phyloP scores from a whole-genome alignment of 2,888 invertebrate genomes.

The Parnassius mnemosyne region DNA sequence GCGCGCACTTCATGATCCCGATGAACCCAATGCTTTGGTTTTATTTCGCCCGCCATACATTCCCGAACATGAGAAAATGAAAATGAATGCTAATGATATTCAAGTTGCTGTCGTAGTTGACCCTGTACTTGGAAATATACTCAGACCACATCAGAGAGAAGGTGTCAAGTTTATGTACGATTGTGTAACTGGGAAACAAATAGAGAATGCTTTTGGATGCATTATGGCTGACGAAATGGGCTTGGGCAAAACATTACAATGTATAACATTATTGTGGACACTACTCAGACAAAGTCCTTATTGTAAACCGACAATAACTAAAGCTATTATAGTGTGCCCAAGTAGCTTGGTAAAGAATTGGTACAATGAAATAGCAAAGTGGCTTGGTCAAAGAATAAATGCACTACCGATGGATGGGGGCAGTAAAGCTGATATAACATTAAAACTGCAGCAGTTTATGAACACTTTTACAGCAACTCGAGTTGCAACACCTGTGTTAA shows the following conservation, averaged over 20 bases:
- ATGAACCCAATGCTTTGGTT: slow-evolving; percentile 94
- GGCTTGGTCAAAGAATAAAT: slow-evolving; percentile 92
- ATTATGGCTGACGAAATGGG: slow-evolving; percentile 99
- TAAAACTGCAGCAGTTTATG: slow-evolving; percentile 90
- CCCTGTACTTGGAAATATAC: slow-evolving; percentile 92
- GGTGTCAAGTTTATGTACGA: slow-evolving; percentile 99
- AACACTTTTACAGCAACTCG: slow-evolving; percentile 88
- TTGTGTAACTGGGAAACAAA: slow-evolving; percentile 96
- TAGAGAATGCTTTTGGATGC: slow-evolving; percentile 93
- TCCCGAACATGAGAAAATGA: slow-evolving; percentile 92
- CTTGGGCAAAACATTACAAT: slow-evolving; percentile 98
- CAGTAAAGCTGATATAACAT: slow-evolving; percentile 91
- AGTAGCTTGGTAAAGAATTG: slow-evolving; percentile 99
- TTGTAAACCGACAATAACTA: slow-evolving; percentile 92
- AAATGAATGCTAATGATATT: slow-evolving; percentile 83
- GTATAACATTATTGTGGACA: slow-evolving; percentile 97
- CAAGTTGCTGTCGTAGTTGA: slow-evolving; percentile 98
- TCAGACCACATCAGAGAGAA: slow-evolving; percentile 98
- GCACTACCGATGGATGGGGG: slow-evolving; percentile 93
- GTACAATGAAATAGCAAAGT: slow-evolving; percentile 98
- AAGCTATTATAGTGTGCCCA: slow-evolving; percentile 97
- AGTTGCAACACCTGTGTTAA: slow-evolving; percentile 93
- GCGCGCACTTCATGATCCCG: slow-evolving; percentile 93
- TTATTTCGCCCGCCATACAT: slow-evolving; percentile 91
- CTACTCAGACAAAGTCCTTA: slow-evolving; percentile 95